Conservation (phyloP, 2,888 invertebrate species). For the Ganaspis brasiliensis region DNA sequence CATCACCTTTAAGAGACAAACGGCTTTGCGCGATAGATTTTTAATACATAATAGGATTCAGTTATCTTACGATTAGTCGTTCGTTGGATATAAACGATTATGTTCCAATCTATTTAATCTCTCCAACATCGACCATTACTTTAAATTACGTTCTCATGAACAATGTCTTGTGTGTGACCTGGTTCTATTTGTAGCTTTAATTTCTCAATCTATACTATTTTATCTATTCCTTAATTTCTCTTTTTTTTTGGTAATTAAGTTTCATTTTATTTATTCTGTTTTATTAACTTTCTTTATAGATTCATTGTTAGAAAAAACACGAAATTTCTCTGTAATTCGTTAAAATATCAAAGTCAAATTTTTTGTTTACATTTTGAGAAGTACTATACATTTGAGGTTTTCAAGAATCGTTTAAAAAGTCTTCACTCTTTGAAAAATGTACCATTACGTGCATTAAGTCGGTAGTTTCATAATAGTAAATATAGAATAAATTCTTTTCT, state of each 20-base stretch:
- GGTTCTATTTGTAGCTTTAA: not conserved
- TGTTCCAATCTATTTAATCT: slow-evolving; percentile 16
- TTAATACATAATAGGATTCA: slow-evolving; percentile 30
- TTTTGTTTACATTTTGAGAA: not conserved
- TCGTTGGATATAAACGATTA: slow-evolving; percentile 29
- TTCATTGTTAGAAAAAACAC: not conserved
- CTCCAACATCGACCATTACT: slow-evolving; percentile 8
- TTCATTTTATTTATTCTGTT: too few relatives aligned
- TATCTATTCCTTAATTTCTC: too few relatives aligned
- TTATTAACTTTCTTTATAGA: not conserved
- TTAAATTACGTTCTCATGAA: not conserved
- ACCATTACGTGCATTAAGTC: slow-evolving; percentile 11
- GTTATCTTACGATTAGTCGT: slow-evolving; percentile 34
- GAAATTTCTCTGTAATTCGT: not conserved
- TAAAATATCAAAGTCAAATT: slow-evolving; percentile 5
- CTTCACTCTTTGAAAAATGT: not conserved
- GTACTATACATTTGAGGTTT: not conserved
- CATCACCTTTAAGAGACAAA: not conserved
- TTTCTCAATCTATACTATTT: not conserved
- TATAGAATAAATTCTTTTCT: slow-evolving; percentile 10
- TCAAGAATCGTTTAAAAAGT: slow-evolving; percentile 2
- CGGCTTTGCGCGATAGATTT: slow-evolving; percentile 5
- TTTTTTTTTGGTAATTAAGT: too few relatives aligned
- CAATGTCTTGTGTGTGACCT: not conserved
- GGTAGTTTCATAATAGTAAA: slow-evolving; percentile 34